Conservation (phyloP, 2,888 invertebrate genomes). For the Philonicus albiceps region DNA sequence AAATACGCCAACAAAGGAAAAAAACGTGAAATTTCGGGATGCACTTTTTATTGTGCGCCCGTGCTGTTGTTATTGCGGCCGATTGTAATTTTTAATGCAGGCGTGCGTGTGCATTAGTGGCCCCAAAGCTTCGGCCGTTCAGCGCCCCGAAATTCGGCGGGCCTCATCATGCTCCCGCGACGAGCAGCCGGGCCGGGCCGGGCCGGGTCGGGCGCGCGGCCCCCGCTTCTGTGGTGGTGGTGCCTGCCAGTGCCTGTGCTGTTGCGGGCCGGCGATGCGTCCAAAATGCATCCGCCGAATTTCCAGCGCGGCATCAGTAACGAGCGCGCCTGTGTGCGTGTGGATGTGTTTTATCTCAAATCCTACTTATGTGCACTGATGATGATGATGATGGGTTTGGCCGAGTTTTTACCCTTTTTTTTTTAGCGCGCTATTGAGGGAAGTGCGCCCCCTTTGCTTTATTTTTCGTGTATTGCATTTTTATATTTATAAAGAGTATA, state of each 20-base stretch:
- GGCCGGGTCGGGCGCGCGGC: background rate
- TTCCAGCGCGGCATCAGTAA: background rate
- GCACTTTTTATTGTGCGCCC: conserved; percentile 37
- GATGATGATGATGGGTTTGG: conserved; percentile 41
- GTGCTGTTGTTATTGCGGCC: conserved; percentile 20
- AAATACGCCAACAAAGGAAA: background rate
- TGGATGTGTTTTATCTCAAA: conserved; percentile 36
- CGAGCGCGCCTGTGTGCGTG: background rate
- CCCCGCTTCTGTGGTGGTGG: background rate
- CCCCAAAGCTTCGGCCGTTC: conserved; percentile 16
- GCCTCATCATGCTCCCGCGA: background rate
- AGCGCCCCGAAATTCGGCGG: conserved; percentile 27
- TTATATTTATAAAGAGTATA: conserved; percentile 41
- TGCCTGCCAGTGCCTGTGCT: background rate
- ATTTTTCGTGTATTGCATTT: conserved; percentile 40
- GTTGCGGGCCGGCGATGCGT: background rate
- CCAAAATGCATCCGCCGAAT: conserved; percentile 30
- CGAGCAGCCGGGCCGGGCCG: too few species aligned
- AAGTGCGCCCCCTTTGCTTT: conserved; percentile 31
- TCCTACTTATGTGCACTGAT: conserved; percentile 41
- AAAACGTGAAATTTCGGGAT: conserved; percentile 26
- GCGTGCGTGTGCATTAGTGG: conserved; percentile 39
- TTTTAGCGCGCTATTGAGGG: conserved; percentile 31
- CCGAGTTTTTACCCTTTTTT: conserved; percentile 40
- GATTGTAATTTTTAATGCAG: conserved; percentile 40